These are phyloP conservation scores for Nasonia oneida DNA, from an alignment of 2,888 invertebrate species.

Conservation along the genomic window DNA sequence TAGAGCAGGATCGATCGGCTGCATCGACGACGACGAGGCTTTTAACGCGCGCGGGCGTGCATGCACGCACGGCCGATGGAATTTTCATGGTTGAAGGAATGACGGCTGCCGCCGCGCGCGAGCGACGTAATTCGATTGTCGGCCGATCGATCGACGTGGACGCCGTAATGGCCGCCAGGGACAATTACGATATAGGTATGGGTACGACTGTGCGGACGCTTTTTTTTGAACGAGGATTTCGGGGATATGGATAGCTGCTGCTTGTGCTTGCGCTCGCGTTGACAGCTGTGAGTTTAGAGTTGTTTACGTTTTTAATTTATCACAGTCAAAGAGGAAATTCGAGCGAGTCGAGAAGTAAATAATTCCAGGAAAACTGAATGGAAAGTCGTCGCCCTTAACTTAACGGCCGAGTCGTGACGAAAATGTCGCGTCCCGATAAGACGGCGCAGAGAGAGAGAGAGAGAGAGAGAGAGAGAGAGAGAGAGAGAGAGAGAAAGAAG, in stretches of 20 bases:
- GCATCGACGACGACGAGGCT: background rate
- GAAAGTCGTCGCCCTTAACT: background rate
- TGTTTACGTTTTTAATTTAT: background rate
- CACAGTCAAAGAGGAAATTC: no score
- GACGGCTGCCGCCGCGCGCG: constrained; percentile 16
- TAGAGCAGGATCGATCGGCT: constrained; percentile 1
- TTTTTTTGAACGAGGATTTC: background rate
- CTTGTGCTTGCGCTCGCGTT: background rate
- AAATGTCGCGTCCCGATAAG: constrained; percentile 32
- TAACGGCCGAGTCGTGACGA: constrained; percentile 25
- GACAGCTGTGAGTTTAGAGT: background rate
- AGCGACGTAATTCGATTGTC: constrained; percentile 31
- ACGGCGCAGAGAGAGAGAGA: background rate
- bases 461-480: no score
- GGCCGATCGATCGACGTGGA: background rate
- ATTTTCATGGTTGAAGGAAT: constrained; percentile 44
- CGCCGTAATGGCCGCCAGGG: constrained; percentile 35
- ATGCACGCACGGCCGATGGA: constrained; percentile 8
- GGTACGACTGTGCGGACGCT: background rate
- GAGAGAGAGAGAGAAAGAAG: no score
- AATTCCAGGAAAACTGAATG: background rate
- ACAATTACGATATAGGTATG: constrained; percentile 52
- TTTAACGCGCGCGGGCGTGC: constrained; percentile 23
- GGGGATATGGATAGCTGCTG: background rate
- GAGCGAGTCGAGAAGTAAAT: background rate